A percentile compares a stretch with the other conserved stretches of the same genome.
Evolutionary conservation across 2,113 vertebrate species (phyloP).

Genomic region (Pygathrix nemaeus): DNA sequence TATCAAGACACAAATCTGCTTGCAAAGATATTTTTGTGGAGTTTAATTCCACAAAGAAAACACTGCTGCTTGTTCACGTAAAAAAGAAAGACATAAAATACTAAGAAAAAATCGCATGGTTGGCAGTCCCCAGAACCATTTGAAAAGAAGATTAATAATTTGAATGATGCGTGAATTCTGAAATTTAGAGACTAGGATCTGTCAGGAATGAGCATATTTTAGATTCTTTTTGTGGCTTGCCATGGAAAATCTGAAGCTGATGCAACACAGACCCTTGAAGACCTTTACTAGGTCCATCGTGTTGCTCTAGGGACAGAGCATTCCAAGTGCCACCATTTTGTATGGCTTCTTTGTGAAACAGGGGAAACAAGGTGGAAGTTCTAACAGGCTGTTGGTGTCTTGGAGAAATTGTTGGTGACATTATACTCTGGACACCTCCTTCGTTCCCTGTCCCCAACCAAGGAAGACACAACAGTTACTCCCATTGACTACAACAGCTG

Average conservation of each 20-base stretch:
- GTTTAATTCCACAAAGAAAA: conserved; percentile 68
- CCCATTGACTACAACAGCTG: not conserved
- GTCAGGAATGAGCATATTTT: not conserved
- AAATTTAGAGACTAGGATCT: not conserved
- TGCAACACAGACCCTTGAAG: not conserved
- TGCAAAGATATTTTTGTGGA: conserved; percentile 69
- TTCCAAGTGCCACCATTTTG: not conserved
- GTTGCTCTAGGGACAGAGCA: not conserved
- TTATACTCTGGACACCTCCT: not conserved
- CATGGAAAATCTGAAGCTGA: not conserved
- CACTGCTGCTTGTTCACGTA: conserved; percentile 41
- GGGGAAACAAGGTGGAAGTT: not conserved
- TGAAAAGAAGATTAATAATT: conserved; percentile 45
- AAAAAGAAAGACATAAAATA: conserved; percentile 46
- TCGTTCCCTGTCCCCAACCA: no score
- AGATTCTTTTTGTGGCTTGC: not conserved
- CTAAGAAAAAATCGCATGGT: not conserved
- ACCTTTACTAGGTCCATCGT: not conserved
- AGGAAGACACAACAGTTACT: not conserved
- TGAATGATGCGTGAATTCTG: not conserved
- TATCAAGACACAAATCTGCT: conserved; percentile 75
- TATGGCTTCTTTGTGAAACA: not conserved
- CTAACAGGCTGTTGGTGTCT: not conserved
- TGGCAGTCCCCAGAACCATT: conserved; percentile 3
- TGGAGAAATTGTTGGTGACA: not conserved